Base-by-base conservation (phyloP, 2,888 invertebrate species). In the Fabriciana adippe region DNA sequence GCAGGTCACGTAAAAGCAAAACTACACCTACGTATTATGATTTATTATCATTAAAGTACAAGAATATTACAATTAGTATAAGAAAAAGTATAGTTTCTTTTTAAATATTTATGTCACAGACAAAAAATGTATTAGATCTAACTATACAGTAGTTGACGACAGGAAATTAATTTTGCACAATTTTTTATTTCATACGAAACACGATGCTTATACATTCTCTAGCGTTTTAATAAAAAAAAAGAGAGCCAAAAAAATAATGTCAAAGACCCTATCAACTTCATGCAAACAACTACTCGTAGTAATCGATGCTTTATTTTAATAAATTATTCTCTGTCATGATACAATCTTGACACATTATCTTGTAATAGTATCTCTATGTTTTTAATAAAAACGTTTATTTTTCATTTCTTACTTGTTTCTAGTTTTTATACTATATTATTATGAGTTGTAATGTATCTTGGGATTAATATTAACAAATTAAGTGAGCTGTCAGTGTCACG, bases 271-370 rank as follows among this genome's bases (percentile, higher is more conserved):
- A 5, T 13, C 48, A 26, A 26, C 18, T 56, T 45, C 26, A 48
- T 48, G 59, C 59, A 48, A 59, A 47, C 45, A 57, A 31, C 47
- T 59, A 26, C 26, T 26, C 26, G 26, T 26, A 41, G 47, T 59
- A 59, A 59, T 48, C 59, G 48, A 59, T 48, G 59, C 59, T 59
- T 59, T 59, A 59, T 59, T 59, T 48, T 59, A 59, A 59, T 59
- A 59, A 59, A 59, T 59, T 59, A 59, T 47, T 59, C 59, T 8
- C 47, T 59, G 59, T 59, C 59, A 59, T 48, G 59, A 59, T 48
- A 59, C 26, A 48, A 59, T 59, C 47, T 59, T 59, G 59, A 59
- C 59, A 59, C 48, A 59, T 59, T 59, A 59, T 13, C 59, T 26
- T 59, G 57, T 59, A 59, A 59, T 59, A 59, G 47, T 59, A 59